Conservation (phyloP, 1,140 invertebrate species). For the Cardiocondyla obscurior region DNA sequence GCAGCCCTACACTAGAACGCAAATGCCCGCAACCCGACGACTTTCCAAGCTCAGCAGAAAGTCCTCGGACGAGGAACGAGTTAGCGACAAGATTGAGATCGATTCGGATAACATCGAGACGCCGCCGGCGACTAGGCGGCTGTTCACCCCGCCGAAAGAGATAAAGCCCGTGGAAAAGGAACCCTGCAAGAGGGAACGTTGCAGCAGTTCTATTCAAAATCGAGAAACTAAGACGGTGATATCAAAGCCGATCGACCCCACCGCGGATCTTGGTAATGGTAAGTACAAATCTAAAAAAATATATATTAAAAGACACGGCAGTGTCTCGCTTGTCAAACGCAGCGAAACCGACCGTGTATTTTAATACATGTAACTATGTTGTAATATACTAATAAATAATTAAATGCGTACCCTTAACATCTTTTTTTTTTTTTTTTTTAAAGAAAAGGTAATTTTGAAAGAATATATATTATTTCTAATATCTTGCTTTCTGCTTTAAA, state of each 20-base stretch:
- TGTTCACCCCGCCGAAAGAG: constrained; percentile 87
- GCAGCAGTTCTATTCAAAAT: constrained; percentile 74
- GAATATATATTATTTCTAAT: neutral
- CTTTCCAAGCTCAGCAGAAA: constrained; percentile 74
- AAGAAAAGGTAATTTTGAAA: no score
- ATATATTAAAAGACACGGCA: no score
- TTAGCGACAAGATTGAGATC: constrained; percentile 91
- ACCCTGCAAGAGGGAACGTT: constrained; percentile 81
- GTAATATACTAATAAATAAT: no score
- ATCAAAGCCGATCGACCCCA: constrained; percentile 61
- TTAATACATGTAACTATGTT: no score
- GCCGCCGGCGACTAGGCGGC: constrained; percentile 90
- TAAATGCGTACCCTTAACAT: no score
- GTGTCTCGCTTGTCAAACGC: no score
- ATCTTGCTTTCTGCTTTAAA: neutral
- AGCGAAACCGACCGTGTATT: no score
- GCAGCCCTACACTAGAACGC: constrained; percentile 78
- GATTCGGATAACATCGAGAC: constrained; percentile 96
- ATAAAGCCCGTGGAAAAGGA: constrained; percentile 84
- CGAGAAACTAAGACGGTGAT: constrained; percentile 69
- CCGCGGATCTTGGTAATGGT: constrained; percentile 81
- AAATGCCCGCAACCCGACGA: constrained; percentile 68
- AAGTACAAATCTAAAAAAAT: constrained; percentile 35
- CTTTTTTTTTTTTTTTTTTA: no score
- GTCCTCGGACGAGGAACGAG: constrained; percentile 77